Evolutionary conservation across 2,113 vertebrate genomes (phyloP).

Genomic region (Otis tarda): DNA sequence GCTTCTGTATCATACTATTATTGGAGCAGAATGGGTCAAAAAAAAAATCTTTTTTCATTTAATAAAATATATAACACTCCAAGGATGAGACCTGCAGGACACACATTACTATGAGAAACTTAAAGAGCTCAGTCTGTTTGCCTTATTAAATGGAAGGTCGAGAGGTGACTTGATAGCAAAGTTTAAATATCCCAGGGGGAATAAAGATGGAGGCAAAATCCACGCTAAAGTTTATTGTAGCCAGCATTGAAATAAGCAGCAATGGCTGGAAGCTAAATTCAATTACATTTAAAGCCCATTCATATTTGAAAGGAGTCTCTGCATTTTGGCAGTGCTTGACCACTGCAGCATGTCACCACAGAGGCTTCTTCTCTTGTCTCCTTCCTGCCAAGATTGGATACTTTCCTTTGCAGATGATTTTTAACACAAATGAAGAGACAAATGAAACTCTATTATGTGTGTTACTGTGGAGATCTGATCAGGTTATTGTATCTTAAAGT

Average conservation of each 20-base stretch:
- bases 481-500: not conserved
- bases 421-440: not conserved
- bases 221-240: not conserved
- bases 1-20: not conserved
- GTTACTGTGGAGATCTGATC: not conserved
- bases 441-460: not conserved
- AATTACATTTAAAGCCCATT: not conserved
- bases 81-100: not conserved
- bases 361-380: not conserved
- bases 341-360: accelerated
- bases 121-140: not conserved
- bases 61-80: not conserved
- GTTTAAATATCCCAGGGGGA: not conserved
- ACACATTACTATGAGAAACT: not conserved
- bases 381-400: not conserved
- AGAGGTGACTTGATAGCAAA: not conserved
- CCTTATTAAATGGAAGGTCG: not conserved
- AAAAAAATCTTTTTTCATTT: accelerated
- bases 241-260: not conserved
- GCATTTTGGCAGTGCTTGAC: not conserved
- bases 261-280: not conserved
- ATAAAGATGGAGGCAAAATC: not conserved
- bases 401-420: not conserved
- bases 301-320: not conserved
- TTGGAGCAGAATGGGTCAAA: accelerated